Evolutionary conservation across 2,797 vertebrate species (phyloP).

Genomic region (Neostethus bicornis): DNA sequence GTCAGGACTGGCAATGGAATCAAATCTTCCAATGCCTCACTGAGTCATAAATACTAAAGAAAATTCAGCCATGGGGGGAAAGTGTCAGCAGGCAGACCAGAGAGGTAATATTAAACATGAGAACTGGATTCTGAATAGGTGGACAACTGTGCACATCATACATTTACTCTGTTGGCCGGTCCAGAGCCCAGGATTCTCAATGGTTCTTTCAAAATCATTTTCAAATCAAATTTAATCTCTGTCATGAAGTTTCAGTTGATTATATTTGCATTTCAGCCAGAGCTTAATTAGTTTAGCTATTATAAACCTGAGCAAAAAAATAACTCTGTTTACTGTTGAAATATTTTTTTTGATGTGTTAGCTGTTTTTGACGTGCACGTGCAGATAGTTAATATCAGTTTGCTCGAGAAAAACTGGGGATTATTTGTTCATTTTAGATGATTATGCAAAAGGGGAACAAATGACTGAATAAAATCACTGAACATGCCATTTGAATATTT

Average conservation of each 20-base stretch:
- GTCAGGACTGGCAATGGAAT: slow-evolving; percentile 35
- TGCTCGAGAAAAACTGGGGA: too few relatives aligned
- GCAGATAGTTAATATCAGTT: too few relatives aligned
- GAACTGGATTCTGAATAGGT: slow-evolving; percentile 31
- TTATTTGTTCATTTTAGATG: too few relatives aligned
- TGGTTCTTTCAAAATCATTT: slow-evolving; percentile 24
- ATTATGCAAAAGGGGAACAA: too few relatives aligned
- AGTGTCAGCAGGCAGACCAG: slow-evolving; percentile 39
- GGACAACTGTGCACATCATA: slow-evolving; percentile 46
- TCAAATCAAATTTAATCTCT: slow-evolving; percentile 35
- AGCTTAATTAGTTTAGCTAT: slow-evolving; percentile 27
- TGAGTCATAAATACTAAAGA: slow-evolving; percentile 53
- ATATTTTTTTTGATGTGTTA: too few relatives aligned
- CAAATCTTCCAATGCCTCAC: slow-evolving; percentile 34
- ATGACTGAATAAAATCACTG: too few relatives aligned
- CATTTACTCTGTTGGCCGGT: slow-evolving; percentile 56
- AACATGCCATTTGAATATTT: too few relatives aligned
- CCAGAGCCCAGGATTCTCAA: slow-evolving; percentile 22
- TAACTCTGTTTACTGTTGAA: too few relatives aligned
- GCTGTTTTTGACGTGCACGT: too few relatives aligned
- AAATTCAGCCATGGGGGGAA: slow-evolving; percentile 34
- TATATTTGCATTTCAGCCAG: slow-evolving; percentile 10
- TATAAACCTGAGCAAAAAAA: slow-evolving; percentile 16
- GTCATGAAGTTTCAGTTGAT: slow-evolving; percentile 40
- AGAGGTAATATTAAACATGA: slow-evolving; percentile 40